Evolutionary conservation across 2,888 invertebrate genomes (phyloP).

Genomic region (Crioceris asparagi): DNA sequence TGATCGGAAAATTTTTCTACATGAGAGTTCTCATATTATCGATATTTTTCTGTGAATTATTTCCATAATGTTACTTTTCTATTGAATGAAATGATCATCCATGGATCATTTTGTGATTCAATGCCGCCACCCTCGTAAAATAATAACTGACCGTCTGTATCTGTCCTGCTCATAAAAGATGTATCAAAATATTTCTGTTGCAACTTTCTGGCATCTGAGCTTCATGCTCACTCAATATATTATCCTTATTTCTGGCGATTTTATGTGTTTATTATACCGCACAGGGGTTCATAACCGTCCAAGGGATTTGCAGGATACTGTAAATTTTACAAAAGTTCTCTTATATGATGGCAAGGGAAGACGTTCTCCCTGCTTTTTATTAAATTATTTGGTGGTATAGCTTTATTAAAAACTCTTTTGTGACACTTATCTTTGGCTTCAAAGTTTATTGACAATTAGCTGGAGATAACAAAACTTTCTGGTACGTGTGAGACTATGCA

Average conservation of each 20-base stretch:
- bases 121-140: slow-evolving; percentile 14
- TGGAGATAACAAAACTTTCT: no score
- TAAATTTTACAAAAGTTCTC: slow-evolving; percentile 34
- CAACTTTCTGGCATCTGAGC: slow-evolving; percentile 31
- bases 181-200: slow-evolving; percentile 38
- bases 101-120: no score
- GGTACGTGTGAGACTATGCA: no score
- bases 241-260: slow-evolving; percentile 41
- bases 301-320: slow-evolving; percentile 34
- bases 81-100: no score
- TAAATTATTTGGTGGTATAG: slow-evolving; percentile 21
- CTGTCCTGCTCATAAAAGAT: slow-evolving; percentile 35
- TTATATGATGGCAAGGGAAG: slow-evolving; percentile 17
- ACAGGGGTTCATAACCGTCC: slow-evolving; percentile 37
- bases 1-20: no score
- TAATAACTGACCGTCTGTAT: slow-evolving; percentile 24
- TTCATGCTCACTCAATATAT: slow-evolving; percentile 39
- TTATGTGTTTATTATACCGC: slow-evolving; percentile 42
- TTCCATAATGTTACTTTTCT: no score
- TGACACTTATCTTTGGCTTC: slow-evolving; percentile 6
- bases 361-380: slow-evolving; percentile 17
- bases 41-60: no score
- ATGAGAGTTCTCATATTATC: no score
- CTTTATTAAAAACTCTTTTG: slow-evolving; percentile 16
- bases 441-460: slow-evolving; percentile 9